Evolutionary conservation across 2,797 vertebrate species (phyloP), one percentile per base, ranked within the genome.

Genomic region (Nannoperca obscura): DNA sequence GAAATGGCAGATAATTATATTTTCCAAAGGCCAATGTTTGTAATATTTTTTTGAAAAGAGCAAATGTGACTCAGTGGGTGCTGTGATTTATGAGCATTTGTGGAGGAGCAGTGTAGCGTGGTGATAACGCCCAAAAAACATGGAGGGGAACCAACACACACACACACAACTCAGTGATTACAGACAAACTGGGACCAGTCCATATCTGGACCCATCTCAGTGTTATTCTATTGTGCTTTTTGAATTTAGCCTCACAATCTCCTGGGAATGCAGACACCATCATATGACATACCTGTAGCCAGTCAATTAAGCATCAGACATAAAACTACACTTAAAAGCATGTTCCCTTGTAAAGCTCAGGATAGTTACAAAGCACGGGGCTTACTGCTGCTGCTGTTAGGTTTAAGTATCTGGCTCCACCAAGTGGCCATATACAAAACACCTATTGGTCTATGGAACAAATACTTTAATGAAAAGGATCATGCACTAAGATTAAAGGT

Each of bases 41-140:
- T 91, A 92, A 93, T 93, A 88, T 90, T 93, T 89, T 90, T 93
- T 91, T 91, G 87, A 92, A 94, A 94, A 94, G 92, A 93, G 90
- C 92, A 93, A 86, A 83, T 81, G 87, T 90, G 91, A 93, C 89
- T 91, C 59, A 14, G 81, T 32, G 79, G 64, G 63, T 36, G 80
- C 75, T 55, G 86, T 95, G 94, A 86, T 86, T 94, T 90, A 90
- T 85, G 88, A 88, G 40, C 60, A 3, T 36, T 75, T 36, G 82
- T 27, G 76, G 80, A 71, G 1, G 71, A 3, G 91, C 87, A 44
- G 84, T 0, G 49, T 38, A 85, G 85, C 24, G 57, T 84, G 85
- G 61, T 11, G 74, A 88, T 69, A 67, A 80, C 22, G 36, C 42
- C 17, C 9, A 19, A 9, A 74, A 80, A 90, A 78, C 80, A 71